Base-by-base conservation (phyloP, 2,797 vertebrate species). In the Atherinosoma microstoma region DNA sequence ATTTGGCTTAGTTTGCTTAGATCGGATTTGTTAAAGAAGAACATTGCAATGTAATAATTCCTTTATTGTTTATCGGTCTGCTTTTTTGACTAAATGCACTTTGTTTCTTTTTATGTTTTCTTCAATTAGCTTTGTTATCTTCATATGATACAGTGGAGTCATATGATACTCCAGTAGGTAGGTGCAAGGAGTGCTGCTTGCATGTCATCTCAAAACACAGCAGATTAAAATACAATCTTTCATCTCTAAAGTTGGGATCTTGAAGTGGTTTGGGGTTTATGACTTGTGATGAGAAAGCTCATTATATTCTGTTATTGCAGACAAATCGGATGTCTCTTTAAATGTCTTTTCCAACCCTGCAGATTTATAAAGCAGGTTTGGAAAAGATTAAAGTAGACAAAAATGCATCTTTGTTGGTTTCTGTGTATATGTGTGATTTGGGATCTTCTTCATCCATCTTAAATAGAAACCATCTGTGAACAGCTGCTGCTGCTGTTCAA, bases 121-220 rank as follows among this genome's bases (percentile, higher is more conserved):
- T 64, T 84, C 67, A 79, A 92, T 94, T 94, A 96, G 93, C 91
- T 84, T 94, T 94, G 92, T 92, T 93, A 91, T 94, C 94, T 89
- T 84, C 94, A 90, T 56, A 88, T 85, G 78, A 87, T 75, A 85
- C 70, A 29, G 73, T 79, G 88, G 95, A 96, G 92, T 94, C 93
- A 72, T 79, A 78, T 87, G 91, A 92, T 84, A 84, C 76, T 93
- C 75, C 89, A 89, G 84, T 95, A 95, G 95, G 95, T 96, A 96
- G 93, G 94, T 95, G 73, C 68, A 78, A 82, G 82, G 62, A 85
- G 76, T 92, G 77, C 77, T 60, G 85, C 84, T 88, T 91, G 78
- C 75, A 64, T 67, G 82, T 79, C 68, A 18, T 81, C 58, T 77
- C 61, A 45, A 35, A 74, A 63, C 73, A 76, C 38, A 80, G 74